Evolutionary conservation across 2,797 vertebrate genomes (phyloP).

Genomic region (Gallinago stenura): DNA sequence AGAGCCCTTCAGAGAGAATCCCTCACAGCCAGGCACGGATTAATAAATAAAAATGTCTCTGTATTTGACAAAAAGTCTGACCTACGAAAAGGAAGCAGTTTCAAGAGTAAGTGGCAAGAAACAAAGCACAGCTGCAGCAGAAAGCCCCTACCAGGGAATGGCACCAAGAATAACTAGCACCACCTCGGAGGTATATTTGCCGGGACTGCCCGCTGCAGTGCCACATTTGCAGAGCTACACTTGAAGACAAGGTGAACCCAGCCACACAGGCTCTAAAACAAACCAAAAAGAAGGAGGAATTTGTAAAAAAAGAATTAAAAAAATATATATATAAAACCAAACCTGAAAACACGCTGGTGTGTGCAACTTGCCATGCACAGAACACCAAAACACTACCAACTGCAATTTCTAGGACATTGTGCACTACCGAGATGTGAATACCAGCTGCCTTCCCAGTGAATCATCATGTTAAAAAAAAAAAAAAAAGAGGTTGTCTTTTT

Average conservation of each 20-base stretch:
- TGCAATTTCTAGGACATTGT: constrained; percentile 55
- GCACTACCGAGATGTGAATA: constrained; percentile 35
- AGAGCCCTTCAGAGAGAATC: constrained; percentile 19
- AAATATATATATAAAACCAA: not conserved
- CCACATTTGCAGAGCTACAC: not conserved
- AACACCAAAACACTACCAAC: constrained; percentile 29
- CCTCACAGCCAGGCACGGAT: not conserved
- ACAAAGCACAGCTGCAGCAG: constrained; percentile 39
- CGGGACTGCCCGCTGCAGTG: not conserved
- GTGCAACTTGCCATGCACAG: not conserved
- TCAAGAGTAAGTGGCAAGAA: constrained; percentile 47
- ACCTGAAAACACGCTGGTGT: not conserved
- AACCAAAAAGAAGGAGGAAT: not conserved
- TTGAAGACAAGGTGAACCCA: not conserved
- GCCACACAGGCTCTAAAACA: not conserved
- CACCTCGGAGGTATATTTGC: not conserved
- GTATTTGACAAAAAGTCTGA: constrained; percentile 45
- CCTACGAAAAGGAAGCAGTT: constrained; percentile 53
- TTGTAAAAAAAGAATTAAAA: not conserved
- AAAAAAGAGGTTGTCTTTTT: not conserved
- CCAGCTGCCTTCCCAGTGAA: constrained; percentile 61
- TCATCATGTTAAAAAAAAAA: constrained; percentile 24
- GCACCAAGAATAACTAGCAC: not conserved
- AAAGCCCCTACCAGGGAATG: constrained; percentile 2
- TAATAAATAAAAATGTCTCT: constrained; percentile 47